Evolutionary conservation across 2,888 invertebrate genomes (phyloP).

Genomic region (Prosopocoilus inquinatus): DNA sequence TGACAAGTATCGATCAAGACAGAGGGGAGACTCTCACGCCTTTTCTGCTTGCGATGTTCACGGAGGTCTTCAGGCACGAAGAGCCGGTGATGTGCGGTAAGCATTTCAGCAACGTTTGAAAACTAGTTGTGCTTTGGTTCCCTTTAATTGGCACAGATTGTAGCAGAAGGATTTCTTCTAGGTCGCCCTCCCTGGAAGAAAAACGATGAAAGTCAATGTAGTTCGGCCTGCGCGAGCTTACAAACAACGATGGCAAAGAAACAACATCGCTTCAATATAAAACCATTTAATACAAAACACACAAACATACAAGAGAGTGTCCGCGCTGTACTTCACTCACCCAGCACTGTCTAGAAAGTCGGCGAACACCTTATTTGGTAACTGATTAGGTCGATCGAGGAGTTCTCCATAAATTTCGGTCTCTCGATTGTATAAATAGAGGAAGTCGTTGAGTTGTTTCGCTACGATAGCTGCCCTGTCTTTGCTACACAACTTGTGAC

Average conservation of each 20-base stretch:
- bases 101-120: constrained; percentile 46
- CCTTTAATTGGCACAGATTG: constrained; percentile 31
- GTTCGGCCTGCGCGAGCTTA: too few relatives aligned
- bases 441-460: constrained; percentile 80
- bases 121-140: constrained; percentile 25
- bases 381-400: constrained; percentile 62
- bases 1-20: constrained; percentile 24
- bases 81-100: constrained; percentile 37
- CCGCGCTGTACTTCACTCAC: constrained; percentile 42
- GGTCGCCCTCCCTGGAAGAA: constrained; percentile 63
- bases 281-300: background rate
- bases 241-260: too few relatives aligned
- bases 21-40: constrained; percentile 28
- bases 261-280: background rate
- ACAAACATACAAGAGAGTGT: background rate
- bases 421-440: constrained; percentile 79
- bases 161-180: constrained; percentile 67
- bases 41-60: constrained; percentile 22
- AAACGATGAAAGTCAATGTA: background rate
- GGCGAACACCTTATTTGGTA: constrained; percentile 57
- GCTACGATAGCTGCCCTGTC: constrained; percentile 81
- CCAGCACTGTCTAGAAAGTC: constrained; percentile 62
- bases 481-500: constrained; percentile 71
- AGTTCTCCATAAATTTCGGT: constrained; percentile 75
- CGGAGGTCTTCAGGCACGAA: constrained; percentile 24